These are phyloP conservation scores for Drosophila sulfurigaster DNA, from an alignment of 1,140 invertebrate genomes.

Conservation along the genomic window DNA sequence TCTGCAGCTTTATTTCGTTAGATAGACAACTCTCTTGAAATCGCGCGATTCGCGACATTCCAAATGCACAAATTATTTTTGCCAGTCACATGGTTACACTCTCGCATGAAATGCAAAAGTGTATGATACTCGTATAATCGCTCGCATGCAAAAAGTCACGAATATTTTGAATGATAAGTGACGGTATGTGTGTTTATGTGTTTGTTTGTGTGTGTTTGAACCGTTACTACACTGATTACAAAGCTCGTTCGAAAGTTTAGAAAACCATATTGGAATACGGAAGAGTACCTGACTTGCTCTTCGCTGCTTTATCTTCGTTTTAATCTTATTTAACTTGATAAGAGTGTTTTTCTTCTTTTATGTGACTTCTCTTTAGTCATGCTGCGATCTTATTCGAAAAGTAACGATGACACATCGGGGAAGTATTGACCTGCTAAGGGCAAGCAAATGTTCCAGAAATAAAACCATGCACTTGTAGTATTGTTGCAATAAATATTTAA, in stretches of 20 bases:
- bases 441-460: slow-evolving; percentile 3
- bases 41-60: slow-evolving; percentile 34
- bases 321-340: slow-evolving; percentile 17
- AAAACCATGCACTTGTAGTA: neutral
- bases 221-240: slow-evolving; percentile 10
- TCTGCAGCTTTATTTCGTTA: slow-evolving; percentile 15
- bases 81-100: slow-evolving; percentile 39
- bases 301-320: neutral
- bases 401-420: slow-evolving; percentile 1
- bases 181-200: slow-evolving; percentile 2
- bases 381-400: neutral
- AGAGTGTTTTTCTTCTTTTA: slow-evolving; percentile 1
- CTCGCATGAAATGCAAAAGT: slow-evolving; percentile 43
- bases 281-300: slow-evolving; percentile 10
- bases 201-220: neutral
- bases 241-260: slow-evolving; percentile 2
- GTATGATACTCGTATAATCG: neutral
- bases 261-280: neutral
- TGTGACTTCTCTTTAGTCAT: slow-evolving; percentile 11
- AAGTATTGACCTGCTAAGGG: neutral
- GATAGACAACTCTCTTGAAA: slow-evolving; percentile 24
- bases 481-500: slow-evolving; percentile 56
- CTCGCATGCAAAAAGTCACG: slow-evolving; percentile 14
- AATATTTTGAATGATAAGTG: slow-evolving; percentile 6
- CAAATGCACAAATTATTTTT: slow-evolving; percentile 17